These are phyloP conservation scores for Luperina nickerlii DNA, from an alignment of 2,888 invertebrate genomes.

Conservation along the genomic window DNA sequence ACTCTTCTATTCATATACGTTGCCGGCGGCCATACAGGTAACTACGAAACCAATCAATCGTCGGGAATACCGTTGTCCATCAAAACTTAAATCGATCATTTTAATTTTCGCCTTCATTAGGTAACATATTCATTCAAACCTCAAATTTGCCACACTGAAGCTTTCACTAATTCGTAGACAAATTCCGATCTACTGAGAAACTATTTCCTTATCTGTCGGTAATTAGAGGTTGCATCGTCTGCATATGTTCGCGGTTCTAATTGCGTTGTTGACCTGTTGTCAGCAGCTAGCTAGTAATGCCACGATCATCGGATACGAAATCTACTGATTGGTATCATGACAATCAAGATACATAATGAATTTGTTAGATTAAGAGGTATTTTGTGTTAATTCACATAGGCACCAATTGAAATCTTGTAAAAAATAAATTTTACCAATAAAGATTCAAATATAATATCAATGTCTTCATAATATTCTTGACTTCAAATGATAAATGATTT, in stretches of 20 bases:
- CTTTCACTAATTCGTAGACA: neutral
- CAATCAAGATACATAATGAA: slow-evolving; percentile 7
- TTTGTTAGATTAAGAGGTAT: neutral
- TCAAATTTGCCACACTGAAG: slow-evolving; percentile 1
- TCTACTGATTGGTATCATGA: slow-evolving; percentile 18
- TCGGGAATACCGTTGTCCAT: neutral
- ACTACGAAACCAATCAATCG: too few species aligned
- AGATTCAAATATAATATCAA: neutral
- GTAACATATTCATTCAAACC: neutral
- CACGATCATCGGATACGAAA: slow-evolving; percentile 26
- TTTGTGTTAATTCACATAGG: neutral
- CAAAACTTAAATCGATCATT: neutral
- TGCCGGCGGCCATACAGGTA: too few species aligned
- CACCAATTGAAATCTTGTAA: neutral
- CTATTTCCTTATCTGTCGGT: slow-evolving; percentile 58
- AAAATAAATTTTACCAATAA: neutral
- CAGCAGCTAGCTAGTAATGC: slow-evolving; percentile 17
- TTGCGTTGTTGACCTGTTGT: slow-evolving; percentile 58
- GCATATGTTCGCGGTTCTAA: slow-evolving; percentile 55
- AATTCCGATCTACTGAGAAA: slow-evolving; percentile 27
- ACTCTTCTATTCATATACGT: too few species aligned
- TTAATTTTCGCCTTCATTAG: neutral
- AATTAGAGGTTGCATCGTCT: slow-evolving; percentile 58
- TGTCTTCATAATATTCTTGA: neutral
- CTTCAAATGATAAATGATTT: neutral